Evolutionary conservation across 2,113 vertebrate genomes (phyloP), one percentile per base, ranked within the genome.

Genomic region (Cryptoleucopteryx plumbea): DNA sequence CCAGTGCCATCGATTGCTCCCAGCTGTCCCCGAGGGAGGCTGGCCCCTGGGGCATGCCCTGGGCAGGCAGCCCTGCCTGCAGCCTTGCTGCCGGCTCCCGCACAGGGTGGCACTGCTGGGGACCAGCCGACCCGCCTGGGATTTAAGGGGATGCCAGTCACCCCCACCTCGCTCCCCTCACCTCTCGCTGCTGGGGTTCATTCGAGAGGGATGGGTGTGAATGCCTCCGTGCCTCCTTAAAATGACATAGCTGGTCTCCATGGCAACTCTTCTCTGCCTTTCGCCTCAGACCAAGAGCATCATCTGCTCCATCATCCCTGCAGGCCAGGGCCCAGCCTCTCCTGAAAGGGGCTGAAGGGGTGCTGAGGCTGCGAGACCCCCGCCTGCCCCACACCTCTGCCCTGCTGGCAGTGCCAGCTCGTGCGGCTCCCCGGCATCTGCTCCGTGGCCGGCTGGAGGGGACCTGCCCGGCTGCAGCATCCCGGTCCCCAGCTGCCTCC

Each of bases 191-290:
- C 75, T 2, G 73, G 79, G 88, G 59, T 20, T 83, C 47, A 38
- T 52, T 21, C 0, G 2, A 61, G 47, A 58, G 47, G 56, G 78
- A 32, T 11, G 86, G 81, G 59, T 38, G 87, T 1, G n/a, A 85
- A 88, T 18, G 84, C 50, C 77, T 97, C 85, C 1, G 83, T 8
- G 73, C 94, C 75, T 96, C 96, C 95, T 97, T 95, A 91, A 96
- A 95, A 96, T 86, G 92, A 97, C 89, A 97, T 65, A 50, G 91
- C 55, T 18, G 8, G 91, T 98, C 94, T 97, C 98, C 96, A 98
- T 98, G 89, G 97, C 96, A 98, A 98, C 98, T 11, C 89, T 47
- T 48, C 88, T 85, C 92, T 97, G 96, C 94, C 95, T 97, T 95
- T 95, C 26, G 56, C 96, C 96, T 96, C 94, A 88, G 96, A 97